A percentile compares a stretch with the other conserved stretches of the same genome.
phyloP scores from a whole-genome alignment of 1,140 invertebrate genomes.

The Diabrotica virgifera region DNA sequence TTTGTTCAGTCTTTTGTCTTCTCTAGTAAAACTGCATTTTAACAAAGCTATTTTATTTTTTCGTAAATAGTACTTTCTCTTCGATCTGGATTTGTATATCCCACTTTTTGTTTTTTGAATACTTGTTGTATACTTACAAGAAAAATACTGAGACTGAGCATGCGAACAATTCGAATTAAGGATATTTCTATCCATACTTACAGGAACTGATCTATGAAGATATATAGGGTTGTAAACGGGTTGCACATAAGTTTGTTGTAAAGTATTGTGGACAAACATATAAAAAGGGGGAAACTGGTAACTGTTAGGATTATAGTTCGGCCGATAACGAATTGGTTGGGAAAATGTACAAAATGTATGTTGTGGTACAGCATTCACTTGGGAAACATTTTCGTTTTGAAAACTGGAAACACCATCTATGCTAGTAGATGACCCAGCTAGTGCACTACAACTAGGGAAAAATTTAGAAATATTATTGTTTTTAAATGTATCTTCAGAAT shows the following conservation, averaged over 20 bases:
- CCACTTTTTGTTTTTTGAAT: too few species aligned
- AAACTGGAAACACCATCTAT: neutral
- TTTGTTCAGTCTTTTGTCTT: too few species aligned
- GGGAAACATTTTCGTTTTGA: neutral
- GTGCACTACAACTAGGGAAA: too few species aligned
- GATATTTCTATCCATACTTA: conserved; percentile 5
- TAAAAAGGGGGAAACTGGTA: conserved; percentile 18
- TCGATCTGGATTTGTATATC: too few species aligned
- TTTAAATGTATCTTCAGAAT: neutral
- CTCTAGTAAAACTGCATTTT: too few species aligned
- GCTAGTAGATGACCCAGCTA: too few species aligned
- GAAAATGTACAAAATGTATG: neutral
- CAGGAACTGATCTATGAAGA: conserved; percentile 12
- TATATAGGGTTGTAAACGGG: conserved; percentile 14
- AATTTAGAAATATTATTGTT: too few species aligned
- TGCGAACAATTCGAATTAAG: neutral
- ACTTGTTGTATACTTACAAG: too few species aligned
- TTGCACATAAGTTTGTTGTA: conserved; percentile 11
- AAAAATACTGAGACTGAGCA: too few species aligned
- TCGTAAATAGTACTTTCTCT: too few species aligned
- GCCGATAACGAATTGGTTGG: conserved; percentile 8
- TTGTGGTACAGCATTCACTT: neutral
- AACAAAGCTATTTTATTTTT: too few species aligned
- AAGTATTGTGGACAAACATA: conserved; percentile 18
- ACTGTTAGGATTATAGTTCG: conserved; percentile 6